Conservation (phyloP, 2,797 vertebrate genomes). For the Anabacerthia variegaticeps region DNA sequence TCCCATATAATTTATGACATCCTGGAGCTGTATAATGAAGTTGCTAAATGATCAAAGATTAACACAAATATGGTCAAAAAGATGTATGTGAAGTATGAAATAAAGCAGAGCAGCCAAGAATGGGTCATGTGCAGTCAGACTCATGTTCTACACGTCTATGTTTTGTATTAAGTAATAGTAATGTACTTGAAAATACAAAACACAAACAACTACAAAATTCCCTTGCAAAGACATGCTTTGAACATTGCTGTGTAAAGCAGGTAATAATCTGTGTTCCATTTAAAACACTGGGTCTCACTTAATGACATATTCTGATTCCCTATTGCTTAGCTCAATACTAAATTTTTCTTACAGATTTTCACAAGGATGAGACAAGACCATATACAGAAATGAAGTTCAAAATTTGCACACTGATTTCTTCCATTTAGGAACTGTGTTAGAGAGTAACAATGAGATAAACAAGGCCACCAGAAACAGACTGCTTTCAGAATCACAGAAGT, state of each 20-base stretch:
- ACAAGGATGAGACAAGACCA: not conserved
- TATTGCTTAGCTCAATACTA: not conserved
- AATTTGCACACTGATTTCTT: not conserved
- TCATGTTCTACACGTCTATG: not conserved
- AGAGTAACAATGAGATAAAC: not conserved
- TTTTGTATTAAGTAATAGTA: not conserved
- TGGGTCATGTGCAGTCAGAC: not conserved
- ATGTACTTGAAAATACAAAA: not conserved
- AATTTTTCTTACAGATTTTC: not conserved
- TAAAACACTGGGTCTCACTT: not conserved
- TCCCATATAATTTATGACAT: not conserved
- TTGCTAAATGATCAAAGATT: not conserved
- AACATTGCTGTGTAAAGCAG: not conserved
- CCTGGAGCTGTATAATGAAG: not conserved
- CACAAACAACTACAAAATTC: not conserved
- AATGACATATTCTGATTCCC: not conserved
- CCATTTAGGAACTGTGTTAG: not conserved
- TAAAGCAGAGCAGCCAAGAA: not conserved
- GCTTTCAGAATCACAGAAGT: not conserved
- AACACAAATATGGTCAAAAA: not conserved
- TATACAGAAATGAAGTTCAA: not conserved
- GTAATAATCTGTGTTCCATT: not conserved
- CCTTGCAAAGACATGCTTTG: not conserved
- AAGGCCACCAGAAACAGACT: not conserved
- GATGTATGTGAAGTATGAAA: not conserved